Evolutionary conservation across 2,113 vertebrate genomes (phyloP), one percentile per base, ranked within the genome.

Genomic region (Chrysemys picta): DNA sequence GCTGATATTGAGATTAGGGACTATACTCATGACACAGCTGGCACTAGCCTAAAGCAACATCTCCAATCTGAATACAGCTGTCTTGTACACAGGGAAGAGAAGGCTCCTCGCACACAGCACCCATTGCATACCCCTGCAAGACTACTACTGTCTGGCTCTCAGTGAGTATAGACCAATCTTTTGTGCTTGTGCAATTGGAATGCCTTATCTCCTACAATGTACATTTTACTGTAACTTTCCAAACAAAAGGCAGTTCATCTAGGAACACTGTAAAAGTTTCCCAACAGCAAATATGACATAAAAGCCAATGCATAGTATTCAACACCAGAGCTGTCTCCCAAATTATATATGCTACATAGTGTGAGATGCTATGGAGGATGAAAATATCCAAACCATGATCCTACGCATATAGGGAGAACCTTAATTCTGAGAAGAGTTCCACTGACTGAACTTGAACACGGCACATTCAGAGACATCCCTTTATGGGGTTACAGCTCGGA

Each of bases 241-340:
- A 8, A 59, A 45, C 11, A 54, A 1, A 80, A 80, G 49, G 0
- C 11, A 82, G 11, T 50, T 56, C 4, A 38, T 82, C 80, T 19
- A 81, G 50, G 92, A 95, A 31, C 7, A 47, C 35, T 80, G n/a
- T 8, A 57, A 38, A 92, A 62, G 6, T 29, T 85, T 79, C 8
- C 3, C 25, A 83, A 14, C 59, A 62, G 59, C 13, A 62, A 29
- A 14, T 62, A 13, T 14, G 29, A 62, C 27, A 62, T 62, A 22
- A 62, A 62, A 62, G 29, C 53, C 59, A 62, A 31, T 62, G 11
- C 25, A 62, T 11, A 31, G 8, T 31, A 62, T 31, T 31, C 25
- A 29, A 29, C 59, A 27, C 29, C 29, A 62, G 53, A 22, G 53
- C 21, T 62, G 29, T 27, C 25, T 62, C 59, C 12, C 29, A 62